phyloP scores from a whole-genome alignment of 1,140 invertebrate genomes.

The Arion vulgaris region DNA sequence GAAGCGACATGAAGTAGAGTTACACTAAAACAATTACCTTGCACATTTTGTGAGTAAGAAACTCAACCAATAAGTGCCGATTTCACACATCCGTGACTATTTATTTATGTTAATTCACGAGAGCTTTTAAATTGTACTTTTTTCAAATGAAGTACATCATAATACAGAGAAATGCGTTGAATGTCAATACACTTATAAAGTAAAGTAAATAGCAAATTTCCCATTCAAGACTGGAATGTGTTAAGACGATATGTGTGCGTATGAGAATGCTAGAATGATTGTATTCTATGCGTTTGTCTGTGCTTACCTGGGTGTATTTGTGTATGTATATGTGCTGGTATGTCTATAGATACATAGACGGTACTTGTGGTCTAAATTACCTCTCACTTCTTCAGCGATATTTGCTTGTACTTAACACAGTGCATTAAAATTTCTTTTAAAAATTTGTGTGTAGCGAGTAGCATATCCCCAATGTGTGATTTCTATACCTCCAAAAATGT shows the following conservation, averaged over 20 bases:
- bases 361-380: neutral
- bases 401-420: neutral
- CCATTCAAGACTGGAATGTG: neutral
- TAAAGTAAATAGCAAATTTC: neutral
- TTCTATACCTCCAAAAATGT: no score
- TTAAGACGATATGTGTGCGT: neutral
- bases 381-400: neutral
- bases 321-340: neutral
- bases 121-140: neutral
- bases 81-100: neutral
- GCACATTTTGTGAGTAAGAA: neutral
- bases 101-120: neutral
- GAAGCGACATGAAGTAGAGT: no score
- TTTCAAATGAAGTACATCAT: neutral
- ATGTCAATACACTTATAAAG: neutral
- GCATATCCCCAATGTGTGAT: no score
- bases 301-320: neutral
- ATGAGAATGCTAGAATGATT: neutral
- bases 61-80: neutral
- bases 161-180: neutral
- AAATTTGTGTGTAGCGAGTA: neutral
- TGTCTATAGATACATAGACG: neutral
- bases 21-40: no score
- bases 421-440: neutral
- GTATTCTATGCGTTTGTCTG: neutral